These are phyloP conservation scores for Emydocephalus ijimae DNA, from an alignment of 2,113 vertebrate species.

Conservation along the genomic window DNA sequence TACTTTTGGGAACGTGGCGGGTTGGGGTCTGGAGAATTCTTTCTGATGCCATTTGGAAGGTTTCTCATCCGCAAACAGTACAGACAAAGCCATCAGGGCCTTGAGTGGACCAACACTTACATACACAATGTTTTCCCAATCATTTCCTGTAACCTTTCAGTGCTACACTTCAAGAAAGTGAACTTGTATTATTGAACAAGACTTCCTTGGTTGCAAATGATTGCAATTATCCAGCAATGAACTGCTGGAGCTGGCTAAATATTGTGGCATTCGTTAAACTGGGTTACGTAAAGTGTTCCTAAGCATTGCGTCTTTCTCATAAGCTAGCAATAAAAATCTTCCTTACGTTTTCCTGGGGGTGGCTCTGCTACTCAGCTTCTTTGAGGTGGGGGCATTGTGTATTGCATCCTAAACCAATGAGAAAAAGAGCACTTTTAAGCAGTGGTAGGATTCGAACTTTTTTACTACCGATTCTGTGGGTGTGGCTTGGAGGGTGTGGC, in stretches of 20 bases:
- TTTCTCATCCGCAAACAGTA: not conserved
- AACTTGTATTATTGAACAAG: not conserved
- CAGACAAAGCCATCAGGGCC: not conserved
- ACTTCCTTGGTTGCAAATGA: not conserved
- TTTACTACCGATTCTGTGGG: too few species aligned
- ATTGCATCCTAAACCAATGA: too few species aligned
- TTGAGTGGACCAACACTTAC: not conserved
- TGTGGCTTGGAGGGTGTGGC: too few species aligned
- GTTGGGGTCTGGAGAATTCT: not conserved
- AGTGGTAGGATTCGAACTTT: too few species aligned
- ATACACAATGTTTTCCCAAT: not conserved
- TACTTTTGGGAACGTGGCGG: not conserved
- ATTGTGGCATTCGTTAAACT: not conserved
- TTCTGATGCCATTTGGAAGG: not conserved
- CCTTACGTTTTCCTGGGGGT: not conserved
- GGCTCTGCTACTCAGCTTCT: not conserved
- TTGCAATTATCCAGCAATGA: constrained; percentile 11
- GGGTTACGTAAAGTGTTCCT: not conserved
- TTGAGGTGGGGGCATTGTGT: not conserved
- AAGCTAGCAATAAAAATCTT: not conserved
- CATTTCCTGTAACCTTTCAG: not conserved
- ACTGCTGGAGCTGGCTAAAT: not conserved
- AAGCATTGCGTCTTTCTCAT: not conserved
- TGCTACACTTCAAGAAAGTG: not conserved
- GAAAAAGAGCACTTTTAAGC: not conserved